phyloP scores from a whole-genome alignment of 2,888 invertebrate genomes.

The Tetanocera ferruginea region DNA sequence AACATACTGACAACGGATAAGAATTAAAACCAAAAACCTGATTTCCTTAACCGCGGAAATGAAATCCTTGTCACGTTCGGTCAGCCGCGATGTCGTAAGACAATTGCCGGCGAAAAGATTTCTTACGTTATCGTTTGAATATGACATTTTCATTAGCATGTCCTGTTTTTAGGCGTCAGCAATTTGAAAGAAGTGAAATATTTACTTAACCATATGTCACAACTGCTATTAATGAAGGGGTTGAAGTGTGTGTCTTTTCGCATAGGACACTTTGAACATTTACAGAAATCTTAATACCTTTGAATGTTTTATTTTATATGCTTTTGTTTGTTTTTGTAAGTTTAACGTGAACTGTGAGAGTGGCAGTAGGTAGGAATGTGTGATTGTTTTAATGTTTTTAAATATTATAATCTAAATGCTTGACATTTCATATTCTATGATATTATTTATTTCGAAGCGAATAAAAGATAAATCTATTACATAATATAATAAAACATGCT shows the following conservation, averaged over 20 bases:
- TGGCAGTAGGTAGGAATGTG: neutral
- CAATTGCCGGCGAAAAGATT: constrained; percentile 34
- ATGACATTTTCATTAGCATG: constrained; percentile 45
- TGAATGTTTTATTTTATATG: neutral
- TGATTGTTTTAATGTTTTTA: neutral
- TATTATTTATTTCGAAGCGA: no score
- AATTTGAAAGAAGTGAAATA: neutral
- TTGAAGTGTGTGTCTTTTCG: neutral
- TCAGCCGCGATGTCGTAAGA: constrained; percentile 43
- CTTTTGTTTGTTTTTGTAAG: neutral
- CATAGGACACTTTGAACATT: neutral
- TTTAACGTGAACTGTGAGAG: neutral
- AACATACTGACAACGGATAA: neutral
- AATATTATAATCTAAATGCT: no score
- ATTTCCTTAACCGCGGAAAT: constrained; percentile 41
- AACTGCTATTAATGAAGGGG: neutral
- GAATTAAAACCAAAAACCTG: constrained; percentile 30
- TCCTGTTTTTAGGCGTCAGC: constrained; percentile 20
- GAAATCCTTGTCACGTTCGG: constrained; percentile 44
- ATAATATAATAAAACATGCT: no score
- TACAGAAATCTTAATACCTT: neutral
- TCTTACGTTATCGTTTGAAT: constrained; percentile 29
- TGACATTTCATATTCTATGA: no score
- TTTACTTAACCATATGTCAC: constrained; percentile 1
- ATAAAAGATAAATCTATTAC: no score